Conservation (phyloP, 2,113 vertebrate species). For the Panthera uncia region DNA sequence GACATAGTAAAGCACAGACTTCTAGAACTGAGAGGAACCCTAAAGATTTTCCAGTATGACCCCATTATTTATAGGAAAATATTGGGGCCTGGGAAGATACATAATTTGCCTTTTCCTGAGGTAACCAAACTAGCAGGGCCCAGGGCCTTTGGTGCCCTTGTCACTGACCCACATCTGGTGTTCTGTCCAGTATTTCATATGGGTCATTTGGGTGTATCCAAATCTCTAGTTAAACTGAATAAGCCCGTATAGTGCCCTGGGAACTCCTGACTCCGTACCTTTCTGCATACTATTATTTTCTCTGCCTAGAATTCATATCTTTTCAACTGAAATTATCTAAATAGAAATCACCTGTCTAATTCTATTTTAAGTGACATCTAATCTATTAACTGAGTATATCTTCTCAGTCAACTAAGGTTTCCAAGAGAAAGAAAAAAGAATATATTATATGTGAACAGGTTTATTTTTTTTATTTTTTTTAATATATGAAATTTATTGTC, state of each 20-base stretch:
- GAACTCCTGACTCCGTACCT: neutral
- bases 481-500: no score
- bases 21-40: neutral
- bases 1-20: neutral
- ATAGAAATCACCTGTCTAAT: neutral
- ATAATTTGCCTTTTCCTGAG: neutral
- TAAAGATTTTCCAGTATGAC: neutral
- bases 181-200: neutral
- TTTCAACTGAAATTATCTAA: slow-evolving; percentile 3
- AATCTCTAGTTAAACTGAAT: neutral
- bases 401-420: neutral
- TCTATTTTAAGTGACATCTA: neutral
- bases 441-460: neutral
- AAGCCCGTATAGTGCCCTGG: neutral
- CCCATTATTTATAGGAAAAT: neutral
- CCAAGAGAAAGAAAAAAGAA: neutral
- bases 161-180: neutral
- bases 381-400: neutral
- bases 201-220: neutral
- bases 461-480: neutral
- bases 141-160: neutral
- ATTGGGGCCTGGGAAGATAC: neutral
- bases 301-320: neutral
- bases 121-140: neutral
- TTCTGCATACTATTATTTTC: neutral